Conservation (phyloP, 2,113 vertebrate genomes). For the Illadopsis cleaveri region DNA sequence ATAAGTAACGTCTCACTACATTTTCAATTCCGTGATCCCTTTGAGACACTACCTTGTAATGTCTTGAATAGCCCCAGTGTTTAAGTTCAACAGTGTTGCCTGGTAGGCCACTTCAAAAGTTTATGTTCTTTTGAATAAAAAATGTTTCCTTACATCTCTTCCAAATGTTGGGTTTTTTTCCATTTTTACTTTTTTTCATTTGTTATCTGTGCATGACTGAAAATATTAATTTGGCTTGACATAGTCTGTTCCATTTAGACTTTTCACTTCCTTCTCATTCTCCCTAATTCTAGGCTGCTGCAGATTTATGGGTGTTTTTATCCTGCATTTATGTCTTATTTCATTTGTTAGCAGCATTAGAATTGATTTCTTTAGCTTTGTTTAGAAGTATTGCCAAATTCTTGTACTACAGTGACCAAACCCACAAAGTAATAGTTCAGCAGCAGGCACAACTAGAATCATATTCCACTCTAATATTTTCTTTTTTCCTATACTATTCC, state of each 20-base stretch:
- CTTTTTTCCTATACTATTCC: background rate
- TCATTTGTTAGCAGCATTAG: slow-evolving; percentile 42
- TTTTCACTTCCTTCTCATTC: slow-evolving; percentile 24
- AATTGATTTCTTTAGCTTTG: slow-evolving; percentile 26
- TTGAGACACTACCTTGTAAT: slow-evolving; percentile 34
- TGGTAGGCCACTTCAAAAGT: slow-evolving; percentile 35
- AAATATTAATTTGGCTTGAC: slow-evolving; percentile 54
- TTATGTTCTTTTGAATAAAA: slow-evolving; percentile 43
- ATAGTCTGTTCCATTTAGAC: background rate
- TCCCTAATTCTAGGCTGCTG: slow-evolving; percentile 31
- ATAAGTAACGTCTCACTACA: slow-evolving; percentile 49
- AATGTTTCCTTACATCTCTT: slow-evolving; percentile 19
- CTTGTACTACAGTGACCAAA: slow-evolving; percentile 21
- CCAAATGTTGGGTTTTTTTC: background rate
- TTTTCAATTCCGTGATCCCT: slow-evolving; percentile 44
- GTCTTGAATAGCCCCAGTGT: slow-evolving; percentile 44
- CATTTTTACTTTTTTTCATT: slow-evolving; percentile 11
- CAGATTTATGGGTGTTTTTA: background rate
- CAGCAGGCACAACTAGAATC: background rate
- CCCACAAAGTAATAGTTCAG: slow-evolving; percentile 39
- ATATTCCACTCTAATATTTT: background rate
- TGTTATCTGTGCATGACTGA: slow-evolving; percentile 25
- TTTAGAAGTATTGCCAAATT: slow-evolving; percentile 38
- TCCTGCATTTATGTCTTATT: slow-evolving; percentile 16
- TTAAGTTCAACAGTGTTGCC: slow-evolving; percentile 55